A percentile compares a stretch with the other conserved stretches of the same genome.
These are phyloP conservation scores for Geotrypetes seraphini DNA, from an alignment of 2,797 vertebrate genomes.

Conservation along the genomic window DNA sequence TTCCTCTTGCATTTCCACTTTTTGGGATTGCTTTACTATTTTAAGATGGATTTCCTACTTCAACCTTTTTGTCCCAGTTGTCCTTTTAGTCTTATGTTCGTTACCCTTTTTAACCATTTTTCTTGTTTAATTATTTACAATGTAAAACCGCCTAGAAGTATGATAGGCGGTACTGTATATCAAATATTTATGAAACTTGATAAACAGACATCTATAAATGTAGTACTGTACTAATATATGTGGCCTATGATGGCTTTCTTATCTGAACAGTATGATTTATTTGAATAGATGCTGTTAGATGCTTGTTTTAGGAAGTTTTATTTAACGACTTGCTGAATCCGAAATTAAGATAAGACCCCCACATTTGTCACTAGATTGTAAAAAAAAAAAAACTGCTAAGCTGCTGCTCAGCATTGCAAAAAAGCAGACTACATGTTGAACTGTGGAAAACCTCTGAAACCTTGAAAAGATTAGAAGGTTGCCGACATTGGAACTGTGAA, in stretches of 20 bases:
- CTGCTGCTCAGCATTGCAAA: slow-evolving; percentile 14
- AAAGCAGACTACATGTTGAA: slow-evolving; percentile 24
- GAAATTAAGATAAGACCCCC: not conserved
- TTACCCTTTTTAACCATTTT: no score
- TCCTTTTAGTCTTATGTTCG: no score
- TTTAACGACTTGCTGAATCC: no score
- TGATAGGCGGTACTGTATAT: no score
- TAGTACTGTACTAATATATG: slow-evolving; percentile 7
- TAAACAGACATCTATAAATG: not conserved
- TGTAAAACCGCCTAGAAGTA: no score
- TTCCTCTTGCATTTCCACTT: no score
- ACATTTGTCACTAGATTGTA: not conserved
- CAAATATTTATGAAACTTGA: no score
- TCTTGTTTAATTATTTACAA: no score
- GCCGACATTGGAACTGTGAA: slow-evolving; percentile 29
- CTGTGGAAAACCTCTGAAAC: slow-evolving; percentile 25
- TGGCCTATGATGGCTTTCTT: not conserved
- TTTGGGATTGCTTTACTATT: no score
- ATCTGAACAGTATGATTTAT: not conserved
- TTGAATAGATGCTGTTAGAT: not conserved
- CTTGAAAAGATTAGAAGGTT: slow-evolving; percentile 36
- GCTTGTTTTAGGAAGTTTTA: no score
- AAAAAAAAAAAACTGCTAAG: not conserved
- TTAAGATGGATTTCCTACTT: no score
- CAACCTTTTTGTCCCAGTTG: no score